Base-by-base conservation (phyloP, 2,797 vertebrate genomes). In the Crypturellus tataupa region DNA sequence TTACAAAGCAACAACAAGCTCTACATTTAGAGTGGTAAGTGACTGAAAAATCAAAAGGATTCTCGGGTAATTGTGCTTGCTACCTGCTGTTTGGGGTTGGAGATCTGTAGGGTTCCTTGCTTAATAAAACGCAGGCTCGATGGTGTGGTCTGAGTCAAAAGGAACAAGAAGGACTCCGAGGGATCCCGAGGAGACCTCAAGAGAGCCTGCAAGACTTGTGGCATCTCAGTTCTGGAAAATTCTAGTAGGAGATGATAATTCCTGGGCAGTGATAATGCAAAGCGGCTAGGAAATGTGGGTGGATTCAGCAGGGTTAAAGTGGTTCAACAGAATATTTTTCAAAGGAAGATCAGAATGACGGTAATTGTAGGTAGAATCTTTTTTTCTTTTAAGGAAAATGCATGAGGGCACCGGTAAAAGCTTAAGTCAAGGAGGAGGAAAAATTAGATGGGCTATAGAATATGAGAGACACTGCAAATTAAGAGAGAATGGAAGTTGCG, bases 21-120 rank as follows among this genome's bases (percentile, higher is more conserved):
- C 91, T 67, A 40, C 83, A 29, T 15, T 37, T 65, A 23, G 68
- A 56, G 71, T 4, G 96, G 96, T 97, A 91, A 97, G 95, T 96
- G 85, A 46, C 64, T 82, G 75, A 78, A 68, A 88, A 84, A 14
- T 10, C 10, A 20, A 18, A 53, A 37, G 73, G 35, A 16, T 21
- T 46, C 85, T 56, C 9, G 44, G 56, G 18, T 1, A 6, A 39
- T 11, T 0, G 6, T 62, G 76, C 35, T 64, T 73, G 9, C 10
- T 8, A 70, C 40, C 20, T 62, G 18, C 21, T 58, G 46, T 14
- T 12, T 7, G 1, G 56, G 80, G 51, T 23, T 58, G 51, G 24
- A 85, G 46, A 58, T 16, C 25, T 5, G 5, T 15, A 18, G 59
- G 42, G 35, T 27, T 2, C 69, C 44, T 37, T 35, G 21, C 7